Evolutionary conservation across 2,113 vertebrate species (phyloP).

Genomic region (Dermatemys mawii): DNA sequence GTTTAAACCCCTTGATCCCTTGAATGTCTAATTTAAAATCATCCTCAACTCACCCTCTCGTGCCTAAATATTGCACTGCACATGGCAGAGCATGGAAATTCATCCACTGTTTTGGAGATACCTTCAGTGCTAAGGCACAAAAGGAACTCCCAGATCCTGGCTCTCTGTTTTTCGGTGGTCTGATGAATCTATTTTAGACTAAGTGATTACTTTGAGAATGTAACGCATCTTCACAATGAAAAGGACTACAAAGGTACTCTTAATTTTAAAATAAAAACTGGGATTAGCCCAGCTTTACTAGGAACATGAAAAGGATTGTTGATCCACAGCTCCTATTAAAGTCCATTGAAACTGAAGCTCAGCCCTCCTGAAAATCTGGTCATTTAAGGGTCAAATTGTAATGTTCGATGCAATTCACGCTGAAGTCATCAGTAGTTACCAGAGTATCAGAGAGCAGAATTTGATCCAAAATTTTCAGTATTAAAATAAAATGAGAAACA

Average conservation of each 20-base stretch:
- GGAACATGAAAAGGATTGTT: background rate
- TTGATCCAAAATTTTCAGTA: background rate
- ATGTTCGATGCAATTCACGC: background rate
- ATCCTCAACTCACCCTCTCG: background rate
- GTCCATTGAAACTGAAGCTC: background rate
- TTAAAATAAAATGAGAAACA: background rate
- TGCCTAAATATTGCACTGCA: background rate
- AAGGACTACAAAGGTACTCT: background rate
- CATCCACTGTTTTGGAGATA: background rate
- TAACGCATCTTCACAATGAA: background rate
- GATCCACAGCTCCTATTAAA: background rate
- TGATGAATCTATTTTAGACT: background rate
- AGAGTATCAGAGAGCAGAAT: background rate
- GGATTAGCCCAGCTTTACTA: conserved; percentile 8
- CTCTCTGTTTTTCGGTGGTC: background rate
- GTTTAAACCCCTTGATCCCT: background rate
- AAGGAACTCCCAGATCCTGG: background rate
- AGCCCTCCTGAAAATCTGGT: background rate
- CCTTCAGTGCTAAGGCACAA: background rate
- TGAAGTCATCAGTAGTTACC: background rate
- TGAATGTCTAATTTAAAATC: background rate
- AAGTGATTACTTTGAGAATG: background rate
- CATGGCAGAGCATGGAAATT: background rate
- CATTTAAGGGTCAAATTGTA: background rate
- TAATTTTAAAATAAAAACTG: background rate